Evolutionary conservation across 64 coral and sea anemone species (phyloP).

Genomic region (Porites australiensis): DNA sequence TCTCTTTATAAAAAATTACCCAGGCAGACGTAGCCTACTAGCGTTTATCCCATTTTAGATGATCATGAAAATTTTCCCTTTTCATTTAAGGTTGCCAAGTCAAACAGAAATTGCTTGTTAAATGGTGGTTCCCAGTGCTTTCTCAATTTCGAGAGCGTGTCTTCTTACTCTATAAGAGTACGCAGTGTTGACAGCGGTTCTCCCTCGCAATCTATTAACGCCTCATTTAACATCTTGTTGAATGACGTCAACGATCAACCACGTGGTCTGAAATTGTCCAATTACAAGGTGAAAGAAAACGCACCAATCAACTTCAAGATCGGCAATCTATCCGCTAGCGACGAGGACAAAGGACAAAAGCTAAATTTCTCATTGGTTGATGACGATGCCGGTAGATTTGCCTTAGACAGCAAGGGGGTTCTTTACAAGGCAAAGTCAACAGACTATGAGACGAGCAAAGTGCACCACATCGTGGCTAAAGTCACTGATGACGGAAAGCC

Average conservation of each 20-base stretch:
- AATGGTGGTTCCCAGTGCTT: constrained; percentile 70
- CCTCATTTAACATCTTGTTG: constrained; percentile 47
- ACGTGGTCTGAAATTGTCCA: constrained; percentile 63
- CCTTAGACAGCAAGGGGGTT: constrained; percentile 56
- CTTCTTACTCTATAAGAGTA: constrained; percentile 61
- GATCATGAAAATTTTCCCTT: not conserved
- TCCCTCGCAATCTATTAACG: constrained; percentile 49
- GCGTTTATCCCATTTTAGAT: not conserved
- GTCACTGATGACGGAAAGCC: constrained; percentile 65
- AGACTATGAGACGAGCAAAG: constrained; percentile 79
- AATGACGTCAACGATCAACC: constrained; percentile 79
- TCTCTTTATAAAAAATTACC: too few relatives aligned
- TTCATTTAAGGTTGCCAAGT: constrained; percentile 69
- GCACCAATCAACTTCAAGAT: constrained; percentile 51
- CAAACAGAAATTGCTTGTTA: constrained; percentile 72
- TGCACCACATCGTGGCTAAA: constrained; percentile 62
- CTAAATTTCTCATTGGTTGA: constrained; percentile 73
- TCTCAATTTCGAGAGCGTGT: constrained; percentile 81
- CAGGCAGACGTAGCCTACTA: too few relatives aligned
- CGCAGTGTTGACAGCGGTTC: constrained; percentile 77
- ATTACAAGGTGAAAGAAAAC: constrained; percentile 71
- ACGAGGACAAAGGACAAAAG: constrained; percentile 75
- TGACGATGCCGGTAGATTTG: constrained; percentile 73
- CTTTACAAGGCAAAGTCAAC: constrained; percentile 67
- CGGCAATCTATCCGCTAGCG: constrained; percentile 62